These are phyloP conservation scores for Apogon talboti DNA, from an alignment of 2,797 vertebrate genomes.

Conservation along the genomic window DNA sequence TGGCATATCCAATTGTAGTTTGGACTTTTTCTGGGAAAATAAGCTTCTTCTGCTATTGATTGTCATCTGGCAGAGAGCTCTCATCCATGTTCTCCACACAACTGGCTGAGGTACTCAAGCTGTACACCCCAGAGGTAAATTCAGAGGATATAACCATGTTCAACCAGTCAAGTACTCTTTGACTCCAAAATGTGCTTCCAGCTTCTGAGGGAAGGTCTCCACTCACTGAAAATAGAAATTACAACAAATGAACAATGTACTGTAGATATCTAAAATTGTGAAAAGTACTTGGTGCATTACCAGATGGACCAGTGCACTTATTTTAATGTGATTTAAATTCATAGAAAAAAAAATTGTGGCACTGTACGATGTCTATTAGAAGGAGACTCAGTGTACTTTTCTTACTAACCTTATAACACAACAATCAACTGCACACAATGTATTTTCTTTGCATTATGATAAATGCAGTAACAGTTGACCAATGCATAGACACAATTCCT, in stretches of 20 bases:
- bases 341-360: too few relatives aligned
- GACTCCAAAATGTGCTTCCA: not conserved
- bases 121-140: conserved; percentile 27
- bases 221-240: conserved; percentile 53
- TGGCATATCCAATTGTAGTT: not conserved
- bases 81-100: conserved; percentile 8
- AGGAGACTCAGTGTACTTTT: too few relatives aligned
- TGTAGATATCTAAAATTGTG: not conserved
- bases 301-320: too few relatives aligned
- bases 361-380: too few relatives aligned
- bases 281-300: not conserved
- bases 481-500: too few relatives aligned
- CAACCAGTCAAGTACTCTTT: conserved; percentile 32
- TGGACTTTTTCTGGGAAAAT: not conserved
- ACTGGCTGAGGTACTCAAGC: conserved; percentile 8
- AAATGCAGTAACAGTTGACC: too few relatives aligned
- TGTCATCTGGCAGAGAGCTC: not conserved
- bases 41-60: not conserved
- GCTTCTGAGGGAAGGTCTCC: conserved; percentile 36
- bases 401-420: too few relatives aligned
- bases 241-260: not conserved
- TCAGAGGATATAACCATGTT: not conserved
- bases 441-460: too few relatives aligned
- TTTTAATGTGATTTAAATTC: too few relatives aligned
- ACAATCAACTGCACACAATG: too few relatives aligned